Evolutionary conservation across 1,140 invertebrate species (phyloP), one percentile per base, ranked within the genome.

Genomic region (Drosophila albomicans): DNA sequence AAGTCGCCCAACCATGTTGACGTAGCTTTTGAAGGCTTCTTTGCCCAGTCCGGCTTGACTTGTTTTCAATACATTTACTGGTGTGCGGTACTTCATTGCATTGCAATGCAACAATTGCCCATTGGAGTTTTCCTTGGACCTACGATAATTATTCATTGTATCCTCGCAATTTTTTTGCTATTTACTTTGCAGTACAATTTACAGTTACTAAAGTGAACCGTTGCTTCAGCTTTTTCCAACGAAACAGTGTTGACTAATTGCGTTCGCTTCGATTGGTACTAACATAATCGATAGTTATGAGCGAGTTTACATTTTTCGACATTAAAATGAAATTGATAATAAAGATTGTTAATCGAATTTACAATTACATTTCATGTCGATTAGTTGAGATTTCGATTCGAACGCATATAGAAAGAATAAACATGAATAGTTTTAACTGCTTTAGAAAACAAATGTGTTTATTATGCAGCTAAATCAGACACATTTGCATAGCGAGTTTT

Each of bases 401-500:
- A 13, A 13, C 41, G 3, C 41, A 13, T 13, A 5, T 43, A 13
- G 13, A 43, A 8, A 41, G 32, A 41, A 41, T 13, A n/a, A 5
- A 7, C 5, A n/a, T 30, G 5, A 28, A 5, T 15, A 54, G 15
- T 54, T 32, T 35, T 10, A 54, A 54, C 13, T 32, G 30, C 2
- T 2, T 15, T 54, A 13, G n/a, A 35, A 15, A 54, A 8, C 6
- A 16, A 54, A 54, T 54, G 28, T 8, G 28, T 32, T 54, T 32
- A 54, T 54, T 54, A 15, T 54, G 51, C 51, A 35, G 51, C 28
- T 25, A 32, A 54, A 35, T 54, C 7, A 32, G 11, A 7, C 25
- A n/a, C 11, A 81, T 81, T 81, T 63, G 73, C 76, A 75, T 74
- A 79, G 75, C 69, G 43, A 63, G 72, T 75, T 78, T 81, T 38